phyloP scores from a whole-genome alignment of 1,140 invertebrate species.

The Caenorhabditis brenneri region DNA sequence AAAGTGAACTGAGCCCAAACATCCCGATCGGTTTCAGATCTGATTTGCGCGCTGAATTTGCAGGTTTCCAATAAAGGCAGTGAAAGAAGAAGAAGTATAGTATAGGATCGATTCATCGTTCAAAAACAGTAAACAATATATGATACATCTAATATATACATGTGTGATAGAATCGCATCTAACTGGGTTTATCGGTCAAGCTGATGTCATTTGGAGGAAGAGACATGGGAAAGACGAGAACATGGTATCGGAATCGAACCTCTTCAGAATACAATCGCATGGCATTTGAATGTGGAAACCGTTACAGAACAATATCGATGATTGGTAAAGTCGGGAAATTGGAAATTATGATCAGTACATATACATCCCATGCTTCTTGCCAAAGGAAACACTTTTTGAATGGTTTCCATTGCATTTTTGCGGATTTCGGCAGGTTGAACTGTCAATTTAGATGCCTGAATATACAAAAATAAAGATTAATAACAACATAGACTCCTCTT shows the following conservation, averaged over 20 bases:
- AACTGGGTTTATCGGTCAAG: slow-evolving; percentile 13
- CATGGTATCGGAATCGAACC: not conserved
- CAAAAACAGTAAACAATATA: not conserved
- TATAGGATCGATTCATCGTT: not conserved
- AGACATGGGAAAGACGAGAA: not conserved
- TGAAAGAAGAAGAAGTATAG: too few species aligned
- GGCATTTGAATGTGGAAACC: not conserved
- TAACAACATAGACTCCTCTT: too few species aligned
- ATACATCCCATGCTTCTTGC: slow-evolving; percentile 19
- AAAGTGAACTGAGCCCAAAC: not conserved
- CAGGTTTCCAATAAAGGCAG: not conserved
- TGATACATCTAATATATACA: not conserved
- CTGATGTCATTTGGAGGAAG: not conserved
- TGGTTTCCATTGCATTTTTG: not conserved
- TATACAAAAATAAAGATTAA: too few species aligned
- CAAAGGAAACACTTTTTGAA: not conserved
- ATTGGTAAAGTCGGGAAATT: not conserved
- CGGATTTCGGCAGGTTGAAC: not conserved
- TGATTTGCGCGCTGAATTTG: not conserved
- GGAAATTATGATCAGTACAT: not conserved
- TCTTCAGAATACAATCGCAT: not conserved
- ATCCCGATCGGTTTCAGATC: slow-evolving; percentile 6
- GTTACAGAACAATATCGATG: slow-evolving; percentile 1
- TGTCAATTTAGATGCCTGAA: not conserved
- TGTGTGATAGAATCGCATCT: not conserved